A percentile compares a stretch with the other conserved stretches of the same genome.
phyloP scores from a whole-genome alignment of 2,113 vertebrate species.

The Microcebus jonahi region DNA sequence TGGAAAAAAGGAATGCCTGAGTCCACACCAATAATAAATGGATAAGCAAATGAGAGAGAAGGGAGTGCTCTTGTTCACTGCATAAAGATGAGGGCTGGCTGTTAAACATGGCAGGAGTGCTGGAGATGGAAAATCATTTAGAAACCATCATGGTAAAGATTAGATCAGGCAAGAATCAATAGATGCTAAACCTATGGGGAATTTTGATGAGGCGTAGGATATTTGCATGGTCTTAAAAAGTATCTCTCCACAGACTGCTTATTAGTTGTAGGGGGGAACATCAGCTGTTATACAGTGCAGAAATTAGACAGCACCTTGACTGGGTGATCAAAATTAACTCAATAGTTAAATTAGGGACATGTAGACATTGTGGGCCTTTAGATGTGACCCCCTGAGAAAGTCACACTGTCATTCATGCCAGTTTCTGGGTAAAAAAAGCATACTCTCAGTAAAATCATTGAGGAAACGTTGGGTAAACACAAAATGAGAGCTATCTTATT shows the following conservation, averaged over 20 bases:
- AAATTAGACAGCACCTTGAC: background rate
- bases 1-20: background rate
- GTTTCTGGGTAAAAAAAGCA: constrained; percentile 19
- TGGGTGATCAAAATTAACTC: background rate
- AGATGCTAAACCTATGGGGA: background rate
- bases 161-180: background rate
- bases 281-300: background rate
- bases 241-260: background rate
- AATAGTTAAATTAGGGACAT: background rate
- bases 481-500: background rate
- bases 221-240: background rate
- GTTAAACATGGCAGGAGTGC: background rate
- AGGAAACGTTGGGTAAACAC: background rate
- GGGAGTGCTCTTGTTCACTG: background rate
- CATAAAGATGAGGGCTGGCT: background rate
- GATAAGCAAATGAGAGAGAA: background rate
- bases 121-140: background rate
- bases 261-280: background rate
- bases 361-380: background rate
- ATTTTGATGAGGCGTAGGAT: background rate
- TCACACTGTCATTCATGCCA: background rate
- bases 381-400: background rate
- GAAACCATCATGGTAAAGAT: background rate
- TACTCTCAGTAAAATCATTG: background rate
- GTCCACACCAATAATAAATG: background rate